Conservation (phyloP, 2,888 invertebrate genomes). For the Strigamia maritima region DNA sequence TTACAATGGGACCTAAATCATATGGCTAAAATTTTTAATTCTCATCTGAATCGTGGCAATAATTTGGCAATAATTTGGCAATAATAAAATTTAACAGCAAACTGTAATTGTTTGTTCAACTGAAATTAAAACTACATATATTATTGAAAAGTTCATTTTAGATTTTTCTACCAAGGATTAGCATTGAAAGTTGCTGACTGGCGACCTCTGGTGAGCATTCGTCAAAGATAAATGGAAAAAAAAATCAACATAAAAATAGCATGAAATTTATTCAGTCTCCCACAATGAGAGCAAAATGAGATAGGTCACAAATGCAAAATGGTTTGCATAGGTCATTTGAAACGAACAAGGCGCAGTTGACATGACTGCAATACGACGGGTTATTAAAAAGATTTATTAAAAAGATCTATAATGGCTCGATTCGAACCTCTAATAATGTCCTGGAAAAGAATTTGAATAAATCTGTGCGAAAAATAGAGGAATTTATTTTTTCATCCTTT, state of each 20-base stretch:
- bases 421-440: background rate
- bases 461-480: background rate
- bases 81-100: too few species aligned
- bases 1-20: too few species aligned
- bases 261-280: conserved; percentile 13
- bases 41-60: too few species aligned
- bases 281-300: conserved; percentile 20
- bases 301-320: background rate
- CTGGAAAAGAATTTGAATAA: background rate
- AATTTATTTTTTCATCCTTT: background rate
- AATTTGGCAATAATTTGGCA: too few species aligned
- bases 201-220: conserved; percentile 7
- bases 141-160: too few species aligned
- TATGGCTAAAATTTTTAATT: too few species aligned
- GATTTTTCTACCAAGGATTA: background rate
- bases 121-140: too few species aligned
- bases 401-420: background rate
- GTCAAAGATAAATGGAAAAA: background rate
- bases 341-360: background rate
- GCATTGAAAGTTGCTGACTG: conserved; percentile 1
- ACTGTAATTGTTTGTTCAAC: too few species aligned
- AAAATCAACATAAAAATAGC: background rate
- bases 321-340: background rate
- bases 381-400: background rate
- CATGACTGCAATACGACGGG: background rate